Evolutionary conservation across 1,140 invertebrate genomes (phyloP), one percentile per base, ranked within the genome.

Genomic region (Dinothrombium tinctorium): DNA sequence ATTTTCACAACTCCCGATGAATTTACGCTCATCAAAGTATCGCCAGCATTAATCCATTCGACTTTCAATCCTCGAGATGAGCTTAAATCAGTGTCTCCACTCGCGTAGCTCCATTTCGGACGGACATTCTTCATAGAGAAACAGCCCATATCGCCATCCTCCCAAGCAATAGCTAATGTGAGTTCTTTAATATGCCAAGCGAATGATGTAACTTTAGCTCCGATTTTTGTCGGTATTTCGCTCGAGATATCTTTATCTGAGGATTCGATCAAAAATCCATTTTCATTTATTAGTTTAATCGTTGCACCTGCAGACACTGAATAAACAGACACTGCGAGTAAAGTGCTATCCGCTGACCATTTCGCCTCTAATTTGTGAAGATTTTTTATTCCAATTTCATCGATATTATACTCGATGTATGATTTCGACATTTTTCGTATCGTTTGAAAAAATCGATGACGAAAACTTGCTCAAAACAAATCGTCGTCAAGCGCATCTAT

Each of bases 201-300:
- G 17, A 90, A 55, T 4, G 73, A 67, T 9, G 76, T 76, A 0
- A 77, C 74, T 62, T 79, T 76, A 40, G 73, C 72, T 1, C 70
- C 68, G 4, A 69, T 56, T 50, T 78, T 69, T 24, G 68, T 66
- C 1, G 74, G 69, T 55, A 76, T 74, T 20, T 11, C 5, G 14
- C 20, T 9, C 14, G 20, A 12, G 12, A 17, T 15, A 22, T 22
- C 25, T 14, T 35, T 3, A 26, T 14, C n/a, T 3, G 74, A 72
- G n/a, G 77, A 70, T 57, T 77, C 76, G 43, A 69, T 68, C 44
- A 81, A 57, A 21, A 70, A 65, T 51, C 81, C 73, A 35, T 82
- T 81, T 72, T 89, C 82, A 54, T 83, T 73, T 53, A 82, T 86
- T 45, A 94, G 71, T 40, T 70, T 77, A 2, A 89, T 73, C 47